Evolutionary conservation across 2,113 vertebrate genomes (phyloP), one percentile per base, ranked within the genome.

Genomic region (Equus quagga): DNA sequence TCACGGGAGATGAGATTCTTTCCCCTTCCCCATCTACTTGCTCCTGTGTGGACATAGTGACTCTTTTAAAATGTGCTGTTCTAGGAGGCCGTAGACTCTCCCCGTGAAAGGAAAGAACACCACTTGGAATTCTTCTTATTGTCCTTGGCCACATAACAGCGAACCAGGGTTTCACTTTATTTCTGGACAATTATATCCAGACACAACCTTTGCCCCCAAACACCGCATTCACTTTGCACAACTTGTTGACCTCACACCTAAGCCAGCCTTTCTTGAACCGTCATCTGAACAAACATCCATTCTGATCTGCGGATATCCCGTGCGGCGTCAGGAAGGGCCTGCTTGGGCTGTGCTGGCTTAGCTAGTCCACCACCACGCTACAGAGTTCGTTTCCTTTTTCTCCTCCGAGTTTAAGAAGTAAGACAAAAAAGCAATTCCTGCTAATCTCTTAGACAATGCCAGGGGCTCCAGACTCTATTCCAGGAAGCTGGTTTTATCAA

Each of bases 241-340:
- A 79, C 92, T 79, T 89, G 95, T 81, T 89, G 94, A 91, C 83
- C 92, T 96, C 92, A 96, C 94, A 96, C 96, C 93, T 95, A 93
- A 86, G 65, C 79, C 95, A 96, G 92, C 64, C 96, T 96, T 96
- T 96, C 86, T 96, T 96, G 93, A 97, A 86, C 80, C 82, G 79
- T 96, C 95, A 70, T 91, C 92, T 86, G 94, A 96, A 95, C 93
- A 98, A 97, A 97, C 92, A 91, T 83, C 86, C 70, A 87, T 81
- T 98, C 80, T 98, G 94, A 98, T 97, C 97, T 44, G 94, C 97
- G 98, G 98, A 98, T 96, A 96, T 98, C 97, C 97, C 83, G 81
- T 70, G 65, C 33, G 78, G 97, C 82, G 94, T 91, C 98, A 98
- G 97, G 98, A 98, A 98, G 97, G 89, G 94, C 97, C 49, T 13